Evolutionary conservation across 2,888 invertebrate genomes (phyloP).

Genomic region (Norana najaformis): DNA sequence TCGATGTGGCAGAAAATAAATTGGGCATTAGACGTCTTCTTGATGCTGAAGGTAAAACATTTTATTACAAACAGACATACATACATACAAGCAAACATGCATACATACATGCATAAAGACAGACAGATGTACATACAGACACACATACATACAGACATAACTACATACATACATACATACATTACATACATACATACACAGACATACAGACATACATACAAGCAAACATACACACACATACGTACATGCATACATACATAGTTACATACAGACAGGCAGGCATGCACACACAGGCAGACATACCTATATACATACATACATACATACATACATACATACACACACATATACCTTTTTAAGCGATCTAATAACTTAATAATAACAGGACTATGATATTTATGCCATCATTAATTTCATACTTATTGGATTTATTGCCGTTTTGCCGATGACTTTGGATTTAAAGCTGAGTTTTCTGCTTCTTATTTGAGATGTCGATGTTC

Average conservation of each 20-base stretch:
- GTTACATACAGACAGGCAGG: neutral
- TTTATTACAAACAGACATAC: neutral
- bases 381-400: too few species aligned
- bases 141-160: neutral
- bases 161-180: neutral
- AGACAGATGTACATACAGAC: neutral
- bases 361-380: too few species aligned
- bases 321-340: neutral
- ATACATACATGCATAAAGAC: neutral
- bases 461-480: neutral
- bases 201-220: too few species aligned
- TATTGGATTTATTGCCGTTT: neutral
- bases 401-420: neutral
- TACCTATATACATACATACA: neutral
- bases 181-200: neutral
- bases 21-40: conserved; percentile 85
- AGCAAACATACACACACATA: neutral
- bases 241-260: neutral
- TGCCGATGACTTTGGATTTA: neutral
- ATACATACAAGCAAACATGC: too few species aligned
- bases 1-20: conserved; percentile 88
- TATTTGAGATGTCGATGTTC: conserved; percentile 84
- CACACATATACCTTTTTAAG: neutral
- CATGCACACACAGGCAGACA: neutral
- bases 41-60: conserved; percentile 80